Percentiles rank a stretch among this genome's conserved stretches.
Conservation (phyloP, 2,113 vertebrate genomes). For the Nesospiza acunhae region DNA sequence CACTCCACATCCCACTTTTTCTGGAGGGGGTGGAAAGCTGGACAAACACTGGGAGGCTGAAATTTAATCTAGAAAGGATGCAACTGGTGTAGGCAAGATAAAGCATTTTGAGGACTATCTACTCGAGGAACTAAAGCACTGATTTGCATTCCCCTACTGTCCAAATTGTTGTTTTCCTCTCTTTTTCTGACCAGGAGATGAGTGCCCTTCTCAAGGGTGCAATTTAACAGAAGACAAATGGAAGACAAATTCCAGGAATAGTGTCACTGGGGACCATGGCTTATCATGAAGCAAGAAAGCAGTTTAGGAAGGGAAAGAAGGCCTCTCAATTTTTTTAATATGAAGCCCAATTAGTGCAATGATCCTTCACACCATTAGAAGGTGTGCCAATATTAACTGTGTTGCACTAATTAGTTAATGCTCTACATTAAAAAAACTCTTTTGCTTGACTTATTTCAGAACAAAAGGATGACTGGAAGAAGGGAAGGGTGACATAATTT, state of each 20-base stretch:
- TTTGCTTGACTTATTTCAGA: neutral
- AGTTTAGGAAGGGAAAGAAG: neutral
- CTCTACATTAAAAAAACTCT: neutral
- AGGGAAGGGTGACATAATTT: neutral
- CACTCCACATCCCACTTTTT: neutral
- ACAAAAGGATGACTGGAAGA: neutral
- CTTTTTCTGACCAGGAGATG: neutral
- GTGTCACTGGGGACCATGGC: accelerated
- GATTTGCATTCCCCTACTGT: neutral
- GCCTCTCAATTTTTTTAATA: neutral
- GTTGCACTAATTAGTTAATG: neutral
- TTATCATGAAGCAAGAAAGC: neutral
- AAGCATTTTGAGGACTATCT: neutral
- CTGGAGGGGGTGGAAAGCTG: neutral
- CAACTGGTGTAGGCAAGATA: neutral
- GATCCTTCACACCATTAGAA: neutral
- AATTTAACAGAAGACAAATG: neutral
- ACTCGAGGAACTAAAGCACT: neutral
- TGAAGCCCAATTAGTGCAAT: neutral
- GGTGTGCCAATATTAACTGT: neutral
- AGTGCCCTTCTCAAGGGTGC: neutral
- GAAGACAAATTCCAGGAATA: neutral
- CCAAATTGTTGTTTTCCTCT: neutral
- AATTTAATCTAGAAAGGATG: conserved; percentile 7
- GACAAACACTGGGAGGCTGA: neutral